Conservation (phyloP, 2,113 vertebrate genomes). For the human region GRCh38 chr3:143511501-143512000, state of each 20-base stretch:
- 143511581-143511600: not conserved
- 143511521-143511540: not conserved
- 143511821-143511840: not conserved
- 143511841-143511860: not conserved
- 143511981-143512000: not conserved
- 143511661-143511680: not conserved
- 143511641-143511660: not conserved
- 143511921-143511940: not conserved
- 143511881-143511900: not conserved
- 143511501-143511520: not conserved
- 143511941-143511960: not conserved
- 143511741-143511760: not conserved
- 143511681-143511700: not conserved
- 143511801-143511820: not conserved
- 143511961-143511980: not conserved
- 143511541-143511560: not conserved
- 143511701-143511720: not conserved
- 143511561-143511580: not conserved
- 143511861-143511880: conserved; percentile 25
- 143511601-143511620: not conserved
- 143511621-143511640: too few species aligned
- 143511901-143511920: not conserved
- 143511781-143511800: not conserved
- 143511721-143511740: not conserved
- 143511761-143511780: not conserved